These are phyloP conservation scores for Pempheris klunzingeri DNA, from an alignment of 2,797 vertebrate genomes.

Conservation along the genomic window DNA sequence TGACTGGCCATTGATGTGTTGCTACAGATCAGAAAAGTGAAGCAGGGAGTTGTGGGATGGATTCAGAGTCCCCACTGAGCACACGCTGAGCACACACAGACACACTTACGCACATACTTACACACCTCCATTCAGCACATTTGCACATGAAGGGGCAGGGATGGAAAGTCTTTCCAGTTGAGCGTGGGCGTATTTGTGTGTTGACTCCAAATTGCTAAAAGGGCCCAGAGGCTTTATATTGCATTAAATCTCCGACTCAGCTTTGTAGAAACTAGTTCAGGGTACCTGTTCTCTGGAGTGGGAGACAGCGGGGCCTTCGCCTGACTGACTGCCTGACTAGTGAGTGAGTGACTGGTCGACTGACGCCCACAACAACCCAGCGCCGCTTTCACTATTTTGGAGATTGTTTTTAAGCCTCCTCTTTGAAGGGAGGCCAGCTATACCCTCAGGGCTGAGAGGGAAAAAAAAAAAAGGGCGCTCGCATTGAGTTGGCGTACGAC, in stretches of 20 bases:
- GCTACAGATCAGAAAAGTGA: conserved; percentile 57
- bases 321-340: conserved; percentile 49
- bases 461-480: conserved; percentile 7
- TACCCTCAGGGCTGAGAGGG: conserved; percentile 54
- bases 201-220: conserved; percentile 83
- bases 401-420: conserved; percentile 69
- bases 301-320: conserved; percentile 60
- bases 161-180: conserved; percentile 77
- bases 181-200: conserved; percentile 80
- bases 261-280: conserved; percentile 80
- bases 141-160: conserved; percentile 80
- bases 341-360: conserved; percentile 63
- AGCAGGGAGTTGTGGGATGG: conserved; percentile 60
- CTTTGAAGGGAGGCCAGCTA: conserved; percentile 73
- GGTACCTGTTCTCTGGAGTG: conserved; percentile 74
- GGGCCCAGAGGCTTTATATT: conserved; percentile 79
- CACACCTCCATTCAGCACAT: conserved; percentile 77
- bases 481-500: conserved; percentile 53
- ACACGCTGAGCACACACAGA: conserved; percentile 36
- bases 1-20: conserved; percentile 55
- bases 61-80: conserved; percentile 67
- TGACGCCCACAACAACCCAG: conserved; percentile 68
- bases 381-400: conserved; percentile 59
- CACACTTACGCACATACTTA: conserved; percentile 45
- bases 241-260: conserved; percentile 79